Evolutionary conservation across 2,113 vertebrate genomes (phyloP).

Genomic region (Rafetus swinhoei): DNA sequence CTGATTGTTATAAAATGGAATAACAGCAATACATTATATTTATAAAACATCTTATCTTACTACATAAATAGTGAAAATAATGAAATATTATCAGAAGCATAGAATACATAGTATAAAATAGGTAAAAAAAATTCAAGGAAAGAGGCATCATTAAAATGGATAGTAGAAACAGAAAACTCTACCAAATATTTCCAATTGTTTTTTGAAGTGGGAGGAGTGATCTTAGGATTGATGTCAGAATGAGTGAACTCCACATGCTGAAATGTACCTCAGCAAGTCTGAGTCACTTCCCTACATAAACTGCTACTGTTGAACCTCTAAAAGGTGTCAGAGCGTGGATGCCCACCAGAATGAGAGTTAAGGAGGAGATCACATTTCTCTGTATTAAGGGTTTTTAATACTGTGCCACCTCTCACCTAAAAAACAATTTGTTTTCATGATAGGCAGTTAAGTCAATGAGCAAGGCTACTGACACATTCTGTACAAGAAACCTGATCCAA

Average conservation of each 20-base stretch:
- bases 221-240: constrained; percentile 17
- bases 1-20: not conserved
- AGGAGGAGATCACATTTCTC: not conserved
- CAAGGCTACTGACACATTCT: not conserved
- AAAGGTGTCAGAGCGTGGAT: constrained; percentile 21
- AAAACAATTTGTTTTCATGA: not conserved
- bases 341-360: not conserved
- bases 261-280: constrained; percentile 9
- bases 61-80: constrained; percentile 1
- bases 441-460: fast-evolving
- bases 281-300: constrained; percentile 10
- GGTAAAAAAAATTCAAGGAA: not conserved
- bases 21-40: not conserved
- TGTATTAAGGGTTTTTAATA: not conserved
- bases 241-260: constrained; percentile 14
- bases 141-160: constrained; percentile 27
- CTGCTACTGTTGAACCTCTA: constrained; percentile 38
- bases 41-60: not conserved
- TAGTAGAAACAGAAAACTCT: constrained; percentile 39
- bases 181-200: constrained; percentile 12
- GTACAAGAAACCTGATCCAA: not conserved
- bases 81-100: not conserved
- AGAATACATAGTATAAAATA: not conserved
- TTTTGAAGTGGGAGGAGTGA: constrained; percentile 10
- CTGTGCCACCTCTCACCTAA: not conserved